Percentiles rank a stretch among this genome's conserved stretches.
Evolutionary conservation across 2,797 vertebrate genomes (phyloP).

Genomic region (Yasuhikotakia modesta): DNA sequence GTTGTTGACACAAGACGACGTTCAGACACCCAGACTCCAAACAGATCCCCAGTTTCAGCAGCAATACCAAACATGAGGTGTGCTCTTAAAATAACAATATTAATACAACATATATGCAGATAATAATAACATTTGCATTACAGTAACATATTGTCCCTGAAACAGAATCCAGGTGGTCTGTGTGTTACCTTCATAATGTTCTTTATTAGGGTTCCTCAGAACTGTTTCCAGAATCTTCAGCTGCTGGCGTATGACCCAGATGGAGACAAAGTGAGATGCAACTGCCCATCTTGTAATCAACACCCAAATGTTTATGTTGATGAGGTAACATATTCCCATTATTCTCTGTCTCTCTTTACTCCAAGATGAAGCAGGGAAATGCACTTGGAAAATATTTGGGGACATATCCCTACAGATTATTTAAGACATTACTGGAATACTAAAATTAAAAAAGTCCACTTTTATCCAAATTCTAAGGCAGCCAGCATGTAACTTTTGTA

Average conservation of each 20-base stretch:
- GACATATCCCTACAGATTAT: too few species aligned
- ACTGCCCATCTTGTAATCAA: conserved; percentile 27
- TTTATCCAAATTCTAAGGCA: too few species aligned
- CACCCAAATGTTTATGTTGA: conserved; percentile 43
- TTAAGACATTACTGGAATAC: too few species aligned
- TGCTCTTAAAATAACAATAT: not conserved
- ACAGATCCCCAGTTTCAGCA: conserved; percentile 51
- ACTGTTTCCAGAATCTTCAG: conserved; percentile 44
- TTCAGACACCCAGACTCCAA: conserved; percentile 34
- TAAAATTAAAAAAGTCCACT: too few species aligned
- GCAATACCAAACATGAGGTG: conserved; percentile 42
- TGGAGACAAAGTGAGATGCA: conserved; percentile 54
- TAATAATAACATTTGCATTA: not conserved
- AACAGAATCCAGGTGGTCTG: not conserved
- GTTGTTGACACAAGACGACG: conserved; percentile 31
- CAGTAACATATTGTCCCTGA: not conserved
- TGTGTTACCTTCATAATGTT: not conserved
- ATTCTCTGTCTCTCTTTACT: not conserved
- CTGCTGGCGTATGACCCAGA: conserved; percentile 58
- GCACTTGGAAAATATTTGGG: not conserved
- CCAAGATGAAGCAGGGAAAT: not conserved
- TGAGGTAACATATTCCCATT: conserved; percentile 19
- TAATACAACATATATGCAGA: too few species aligned
- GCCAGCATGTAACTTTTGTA: too few species aligned
- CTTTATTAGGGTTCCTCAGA: conserved; percentile 51